phyloP scores from a whole-genome alignment of 2,113 vertebrate species.

The Megalops atlanticus region DNA sequence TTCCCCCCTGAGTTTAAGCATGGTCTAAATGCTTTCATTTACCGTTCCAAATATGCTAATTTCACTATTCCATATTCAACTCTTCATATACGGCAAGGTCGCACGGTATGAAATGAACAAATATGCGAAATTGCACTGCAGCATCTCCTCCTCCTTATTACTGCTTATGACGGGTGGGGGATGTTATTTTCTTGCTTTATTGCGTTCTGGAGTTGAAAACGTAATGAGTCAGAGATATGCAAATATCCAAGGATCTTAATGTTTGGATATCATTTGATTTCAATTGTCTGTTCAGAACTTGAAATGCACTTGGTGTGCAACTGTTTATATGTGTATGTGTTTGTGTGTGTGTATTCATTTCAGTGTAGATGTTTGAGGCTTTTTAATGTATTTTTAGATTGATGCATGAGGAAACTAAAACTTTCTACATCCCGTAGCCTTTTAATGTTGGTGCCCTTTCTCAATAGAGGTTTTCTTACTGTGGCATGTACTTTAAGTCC shows the following conservation, averaged over 20 bases:
- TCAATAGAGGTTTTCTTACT: too few relatives aligned
- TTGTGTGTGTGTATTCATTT: too few relatives aligned
- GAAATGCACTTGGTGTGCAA: too few relatives aligned
- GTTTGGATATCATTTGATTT: background rate
- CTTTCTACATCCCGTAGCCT: too few relatives aligned
- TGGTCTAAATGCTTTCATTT: background rate
- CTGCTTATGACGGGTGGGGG: background rate
- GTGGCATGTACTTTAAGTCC: too few relatives aligned
- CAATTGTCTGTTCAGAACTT: too few relatives aligned
- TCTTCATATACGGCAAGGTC: background rate
- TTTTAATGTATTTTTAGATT: too few relatives aligned
- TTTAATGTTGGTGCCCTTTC: too few relatives aligned
- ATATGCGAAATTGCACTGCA: background rate
- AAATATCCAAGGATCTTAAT: background rate
- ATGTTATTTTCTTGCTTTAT: background rate
- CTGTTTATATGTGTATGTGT: too few relatives aligned
- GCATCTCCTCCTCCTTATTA: background rate
- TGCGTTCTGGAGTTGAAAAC: background rate
- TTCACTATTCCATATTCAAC: background rate
- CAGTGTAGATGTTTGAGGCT: too few relatives aligned
- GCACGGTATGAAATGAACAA: background rate
- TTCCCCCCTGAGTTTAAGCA: background rate
- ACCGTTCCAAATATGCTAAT: background rate
- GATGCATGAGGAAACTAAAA: too few relatives aligned
- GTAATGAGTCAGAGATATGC: background rate